A percentile compares a stretch with the other conserved stretches of the same genome.
Conservation (phyloP, 1,140 invertebrate species). For the Drosophila murphyi region DNA sequence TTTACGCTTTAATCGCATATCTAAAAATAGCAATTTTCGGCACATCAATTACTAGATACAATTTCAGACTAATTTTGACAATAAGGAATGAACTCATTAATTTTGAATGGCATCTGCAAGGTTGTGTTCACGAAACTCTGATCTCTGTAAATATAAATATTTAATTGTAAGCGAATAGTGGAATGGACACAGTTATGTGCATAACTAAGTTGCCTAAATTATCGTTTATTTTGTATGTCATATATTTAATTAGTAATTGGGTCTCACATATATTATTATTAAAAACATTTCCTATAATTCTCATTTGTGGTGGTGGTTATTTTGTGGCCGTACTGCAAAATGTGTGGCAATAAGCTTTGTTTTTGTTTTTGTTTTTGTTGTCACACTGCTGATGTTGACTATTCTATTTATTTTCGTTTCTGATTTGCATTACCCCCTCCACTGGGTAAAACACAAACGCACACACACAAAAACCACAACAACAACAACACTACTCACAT, state of each 20-base stretch:
- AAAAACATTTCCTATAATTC: conserved; percentile 9
- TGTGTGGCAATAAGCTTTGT: conserved; percentile 26
- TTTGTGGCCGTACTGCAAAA: conserved; percentile 22
- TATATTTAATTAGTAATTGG: conserved; percentile 28
- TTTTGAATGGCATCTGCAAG: no score
- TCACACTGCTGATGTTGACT: conserved; percentile 29
- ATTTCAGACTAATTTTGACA: not conserved
- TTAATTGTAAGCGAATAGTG: not conserved
- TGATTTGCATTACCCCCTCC: conserved; percentile 23
- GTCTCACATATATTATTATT: conserved; percentile 5
- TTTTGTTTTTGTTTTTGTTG: conserved; percentile 2
- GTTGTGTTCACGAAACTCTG: not conserved
- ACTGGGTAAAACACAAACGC: not conserved
- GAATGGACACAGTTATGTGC: not conserved
- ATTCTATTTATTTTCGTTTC: conserved; percentile 50
- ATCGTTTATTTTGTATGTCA: conserved; percentile 9
- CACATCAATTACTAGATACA: not conserved
- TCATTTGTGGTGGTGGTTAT: conserved; percentile 9
- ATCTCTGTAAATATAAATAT: not conserved
- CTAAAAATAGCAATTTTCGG: no score
- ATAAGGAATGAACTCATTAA: no score
- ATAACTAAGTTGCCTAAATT: conserved; percentile 32
- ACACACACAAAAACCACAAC: conserved; percentile 20
- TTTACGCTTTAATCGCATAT: not conserved
- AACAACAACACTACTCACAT: conserved; percentile 15